Evolutionary conservation across 2,797 vertebrate species (phyloP).

Genomic region (Danio choprae): DNA sequence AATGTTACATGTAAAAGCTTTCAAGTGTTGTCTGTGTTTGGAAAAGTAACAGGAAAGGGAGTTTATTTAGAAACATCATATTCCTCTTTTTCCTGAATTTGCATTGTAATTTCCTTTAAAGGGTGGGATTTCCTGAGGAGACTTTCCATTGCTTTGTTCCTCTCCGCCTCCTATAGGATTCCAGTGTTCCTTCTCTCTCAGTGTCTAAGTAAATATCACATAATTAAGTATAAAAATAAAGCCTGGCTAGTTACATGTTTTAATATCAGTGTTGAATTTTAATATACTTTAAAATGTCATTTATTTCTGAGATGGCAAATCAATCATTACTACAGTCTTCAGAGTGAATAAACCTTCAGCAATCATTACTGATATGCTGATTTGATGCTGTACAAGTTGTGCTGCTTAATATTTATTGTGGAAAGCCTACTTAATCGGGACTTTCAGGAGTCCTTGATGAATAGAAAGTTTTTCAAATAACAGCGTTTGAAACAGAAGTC

Average conservation of each 20-base stretch:
- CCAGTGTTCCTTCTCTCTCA: not conserved
- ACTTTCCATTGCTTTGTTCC: conserved; percentile 50
- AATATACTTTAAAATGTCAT: not conserved
- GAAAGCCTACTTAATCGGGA: not conserved
- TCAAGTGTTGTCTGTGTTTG: not conserved
- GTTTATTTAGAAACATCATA: conserved; percentile 28
- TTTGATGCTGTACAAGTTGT: not conserved
- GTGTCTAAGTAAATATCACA: not conserved
- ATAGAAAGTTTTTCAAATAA: not conserved
- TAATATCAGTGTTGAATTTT: not conserved
- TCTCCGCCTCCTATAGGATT: conserved; percentile 12
- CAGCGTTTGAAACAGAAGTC: not conserved
- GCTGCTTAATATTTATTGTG: not conserved
- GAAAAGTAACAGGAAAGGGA: not conserved
- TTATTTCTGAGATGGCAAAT: not conserved
- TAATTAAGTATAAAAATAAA: not conserved
- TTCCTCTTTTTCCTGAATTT: conserved; percentile 45
- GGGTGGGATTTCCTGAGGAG: conserved; percentile 67
- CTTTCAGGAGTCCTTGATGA: not conserved
- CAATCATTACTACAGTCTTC: not conserved
- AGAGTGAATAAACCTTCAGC: not conserved
- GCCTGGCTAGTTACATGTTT: not conserved
- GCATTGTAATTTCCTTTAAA: conserved; percentile 60
- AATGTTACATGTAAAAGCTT: not conserved
- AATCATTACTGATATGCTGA: conserved; percentile 1